phyloP scores from a whole-genome alignment of 2,888 invertebrate genomes.

The Rhamnusium bicolor region DNA sequence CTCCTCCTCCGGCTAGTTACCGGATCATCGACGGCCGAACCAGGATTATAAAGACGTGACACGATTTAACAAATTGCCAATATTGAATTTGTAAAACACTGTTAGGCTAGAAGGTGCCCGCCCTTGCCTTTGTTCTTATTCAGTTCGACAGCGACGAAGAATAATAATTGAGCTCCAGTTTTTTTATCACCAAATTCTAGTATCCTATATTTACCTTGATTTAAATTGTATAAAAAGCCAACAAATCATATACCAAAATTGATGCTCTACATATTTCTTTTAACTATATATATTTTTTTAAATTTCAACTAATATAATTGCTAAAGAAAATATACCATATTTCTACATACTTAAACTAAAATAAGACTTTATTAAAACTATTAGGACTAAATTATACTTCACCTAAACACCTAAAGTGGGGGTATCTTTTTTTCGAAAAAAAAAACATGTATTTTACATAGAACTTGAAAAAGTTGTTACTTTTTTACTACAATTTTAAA shows the following conservation, averaged over 20 bases:
- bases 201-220: neutral
- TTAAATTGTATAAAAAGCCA: neutral
- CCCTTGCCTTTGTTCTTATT: slow-evolving; percentile 20
- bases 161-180: slow-evolving; percentile 20
- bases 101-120: slow-evolving; percentile 40
- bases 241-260: neutral
- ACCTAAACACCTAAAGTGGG: too few species aligned
- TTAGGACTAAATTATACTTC: too few species aligned
- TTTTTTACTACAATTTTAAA: too few species aligned
- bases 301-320: too few species aligned
- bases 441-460: too few species aligned
- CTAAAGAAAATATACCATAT: too few species aligned
- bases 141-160: slow-evolving; percentile 24
- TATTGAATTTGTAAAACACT: slow-evolving; percentile 57
- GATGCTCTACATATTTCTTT: too few species aligned
- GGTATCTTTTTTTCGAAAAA: too few species aligned
- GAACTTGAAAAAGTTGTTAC: too few species aligned
- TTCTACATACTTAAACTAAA: too few species aligned
- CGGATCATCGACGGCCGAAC: slow-evolving; percentile 54
- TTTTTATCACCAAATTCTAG: neutral
- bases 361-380: too few species aligned
- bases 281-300: too few species aligned
- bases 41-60: slow-evolving; percentile 59
- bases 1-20: slow-evolving; percentile 47
- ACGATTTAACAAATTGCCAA: slow-evolving; percentile 55